Percentiles rank a stretch among this genome's conserved stretches.
phyloP scores from a whole-genome alignment of 2,113 vertebrate genomes.

The Hippopotamus amphibius region DNA sequence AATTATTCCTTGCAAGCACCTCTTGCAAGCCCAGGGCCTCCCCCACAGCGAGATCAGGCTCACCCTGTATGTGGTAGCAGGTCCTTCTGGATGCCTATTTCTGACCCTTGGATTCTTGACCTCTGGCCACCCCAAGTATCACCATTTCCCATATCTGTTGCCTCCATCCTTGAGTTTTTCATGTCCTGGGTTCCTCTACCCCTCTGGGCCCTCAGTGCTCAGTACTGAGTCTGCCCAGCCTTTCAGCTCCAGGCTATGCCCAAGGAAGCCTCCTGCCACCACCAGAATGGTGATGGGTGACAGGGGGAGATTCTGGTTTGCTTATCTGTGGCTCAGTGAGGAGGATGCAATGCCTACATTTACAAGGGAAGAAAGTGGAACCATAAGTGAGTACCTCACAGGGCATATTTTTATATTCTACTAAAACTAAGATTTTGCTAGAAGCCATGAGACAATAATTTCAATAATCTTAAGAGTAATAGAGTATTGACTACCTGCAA shows the following conservation, averaged over 20 bases:
- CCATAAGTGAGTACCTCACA: neutral
- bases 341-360: neutral
- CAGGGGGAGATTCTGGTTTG: neutral
- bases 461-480: neutral
- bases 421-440: neutral
- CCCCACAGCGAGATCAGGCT: accelerated
- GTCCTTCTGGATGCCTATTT: neutral
- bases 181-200: neutral
- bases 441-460: neutral
- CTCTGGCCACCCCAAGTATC: neutral
- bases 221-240: accelerated
- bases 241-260: too few relatives aligned
- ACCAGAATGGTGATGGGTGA: accelerated
- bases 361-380: neutral
- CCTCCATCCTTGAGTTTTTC: neutral
- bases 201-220: too few relatives aligned
- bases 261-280: neutral
- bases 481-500: neutral
- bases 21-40: neutral
- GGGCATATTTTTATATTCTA: neutral
- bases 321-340: neutral
- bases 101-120: too few relatives aligned
- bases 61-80: accelerated
- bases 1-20: neutral
- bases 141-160: neutral